phyloP scores from a whole-genome alignment of 2,113 vertebrate genomes.

The Numida meleagris region DNA sequence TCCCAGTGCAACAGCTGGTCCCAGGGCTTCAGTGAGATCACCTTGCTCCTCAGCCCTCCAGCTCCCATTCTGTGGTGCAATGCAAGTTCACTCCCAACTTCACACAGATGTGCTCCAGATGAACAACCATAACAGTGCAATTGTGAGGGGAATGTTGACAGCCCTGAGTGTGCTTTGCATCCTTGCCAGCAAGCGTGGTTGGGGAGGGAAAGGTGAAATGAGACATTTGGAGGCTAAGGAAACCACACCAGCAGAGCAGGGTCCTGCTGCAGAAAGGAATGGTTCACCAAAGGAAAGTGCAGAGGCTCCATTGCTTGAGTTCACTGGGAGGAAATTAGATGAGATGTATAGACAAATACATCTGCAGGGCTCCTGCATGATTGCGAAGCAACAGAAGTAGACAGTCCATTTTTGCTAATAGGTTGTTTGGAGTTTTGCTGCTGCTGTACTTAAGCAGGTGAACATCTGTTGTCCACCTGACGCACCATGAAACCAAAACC shows the following conservation, averaged over 20 bases:
- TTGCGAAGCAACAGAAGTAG: neutral
- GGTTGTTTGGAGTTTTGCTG: neutral
- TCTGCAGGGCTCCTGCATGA: neutral
- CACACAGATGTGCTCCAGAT: slow-evolving; percentile 55
- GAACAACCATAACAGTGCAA: neutral
- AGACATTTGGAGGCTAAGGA: neutral
- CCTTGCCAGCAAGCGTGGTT: neutral
- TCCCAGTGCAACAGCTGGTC: neutral
- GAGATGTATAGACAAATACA: neutral
- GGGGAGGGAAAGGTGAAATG: slow-evolving; percentile 51
- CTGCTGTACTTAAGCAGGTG: slow-evolving; percentile 53
- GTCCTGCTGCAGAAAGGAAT: neutral
- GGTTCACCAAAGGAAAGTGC: neutral
- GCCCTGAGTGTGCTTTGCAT: neutral
- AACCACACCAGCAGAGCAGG: neutral
- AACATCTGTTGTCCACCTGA: slow-evolving; percentile 55
- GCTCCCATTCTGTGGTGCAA: neutral
- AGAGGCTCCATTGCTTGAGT: neutral
- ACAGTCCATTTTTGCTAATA: neutral
- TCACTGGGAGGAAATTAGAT: slow-evolving; percentile 42
- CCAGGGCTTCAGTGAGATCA: neutral
- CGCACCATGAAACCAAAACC: neutral
- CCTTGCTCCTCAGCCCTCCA: neutral
- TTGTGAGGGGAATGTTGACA: slow-evolving; percentile 15
- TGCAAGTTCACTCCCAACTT: neutral